phyloP scores from a whole-genome alignment of 1,140 invertebrate genomes.

The Drosophila serrata region DNA sequence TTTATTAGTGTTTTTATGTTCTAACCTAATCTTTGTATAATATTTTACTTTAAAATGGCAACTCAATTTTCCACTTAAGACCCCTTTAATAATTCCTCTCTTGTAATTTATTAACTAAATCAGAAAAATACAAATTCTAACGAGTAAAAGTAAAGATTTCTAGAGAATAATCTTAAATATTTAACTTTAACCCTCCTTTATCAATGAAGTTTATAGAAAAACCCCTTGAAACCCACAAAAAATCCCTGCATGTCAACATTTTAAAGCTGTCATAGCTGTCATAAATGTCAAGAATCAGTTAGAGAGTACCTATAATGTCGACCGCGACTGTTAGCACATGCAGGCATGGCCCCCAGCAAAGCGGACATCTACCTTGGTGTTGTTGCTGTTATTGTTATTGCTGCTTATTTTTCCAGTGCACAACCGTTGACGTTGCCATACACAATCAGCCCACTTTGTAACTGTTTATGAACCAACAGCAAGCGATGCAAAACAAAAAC shows the following conservation, averaged over 20 bases:
- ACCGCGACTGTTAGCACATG: constrained; percentile 26
- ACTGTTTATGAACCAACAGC: constrained; percentile 72
- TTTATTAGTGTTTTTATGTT: too few species aligned
- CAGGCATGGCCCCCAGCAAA: constrained; percentile 65
- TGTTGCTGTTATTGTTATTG: constrained; percentile 41
- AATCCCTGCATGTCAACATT: background rate
- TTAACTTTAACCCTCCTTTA: background rate
- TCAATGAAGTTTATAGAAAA: background rate
- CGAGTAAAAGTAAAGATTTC: too few species aligned
- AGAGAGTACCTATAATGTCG: background rate
- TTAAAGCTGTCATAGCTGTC: background rate
- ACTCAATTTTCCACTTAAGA: too few species aligned
- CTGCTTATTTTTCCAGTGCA: constrained; percentile 70
- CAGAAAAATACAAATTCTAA: background rate
- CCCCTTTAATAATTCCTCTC: too few species aligned
- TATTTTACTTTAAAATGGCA: too few species aligned
- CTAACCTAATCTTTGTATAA: too few species aligned
- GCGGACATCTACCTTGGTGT: constrained; percentile 46
- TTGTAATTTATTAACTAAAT: background rate
- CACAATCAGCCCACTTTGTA: constrained; percentile 57
- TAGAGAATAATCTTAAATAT: background rate
- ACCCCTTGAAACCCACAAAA: background rate
- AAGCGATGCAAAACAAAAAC: constrained; percentile 69
- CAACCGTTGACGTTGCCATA: constrained; percentile 79
- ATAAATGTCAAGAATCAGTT: background rate